phyloP scores from a whole-genome alignment of 2,113 vertebrate species.

The Notiomystis cincta region DNA sequence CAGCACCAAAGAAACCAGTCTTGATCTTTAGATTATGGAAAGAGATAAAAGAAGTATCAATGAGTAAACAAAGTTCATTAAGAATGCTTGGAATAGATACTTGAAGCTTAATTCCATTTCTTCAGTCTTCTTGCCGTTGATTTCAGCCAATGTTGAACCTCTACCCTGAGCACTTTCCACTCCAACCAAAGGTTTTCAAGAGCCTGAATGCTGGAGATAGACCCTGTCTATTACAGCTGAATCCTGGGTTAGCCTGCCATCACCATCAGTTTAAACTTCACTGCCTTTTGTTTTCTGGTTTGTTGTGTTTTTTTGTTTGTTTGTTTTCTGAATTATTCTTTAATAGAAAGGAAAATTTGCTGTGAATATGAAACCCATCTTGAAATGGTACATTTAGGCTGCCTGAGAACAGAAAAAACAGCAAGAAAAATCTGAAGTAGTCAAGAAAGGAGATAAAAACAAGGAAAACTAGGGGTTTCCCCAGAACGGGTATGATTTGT shows the following conservation, averaged over 20 bases:
- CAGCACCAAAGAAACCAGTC: not conserved
- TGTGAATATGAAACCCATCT: not conserved
- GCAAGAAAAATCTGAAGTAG: not conserved
- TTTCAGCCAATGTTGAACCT: not conserved
- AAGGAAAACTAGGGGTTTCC: not conserved
- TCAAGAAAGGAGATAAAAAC: not conserved
- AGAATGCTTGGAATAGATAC: not conserved
- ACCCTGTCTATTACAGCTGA: not conserved
- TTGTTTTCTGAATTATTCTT: not conserved
- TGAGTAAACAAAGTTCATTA: not conserved
- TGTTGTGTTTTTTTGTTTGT: too few species aligned
- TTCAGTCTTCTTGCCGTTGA: not conserved
- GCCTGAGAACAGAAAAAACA: not conserved
- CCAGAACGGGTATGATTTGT: not conserved
- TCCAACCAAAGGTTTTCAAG: not conserved
- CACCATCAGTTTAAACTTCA: not conserved
- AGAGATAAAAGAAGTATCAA: not conserved
- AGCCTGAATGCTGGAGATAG: not conserved
- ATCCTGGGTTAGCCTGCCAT: not conserved
- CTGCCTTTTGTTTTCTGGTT: fast-evolving
- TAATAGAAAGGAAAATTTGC: not conserved
- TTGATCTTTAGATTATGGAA: not conserved
- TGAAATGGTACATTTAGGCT: not conserved
- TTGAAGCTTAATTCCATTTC: not conserved
- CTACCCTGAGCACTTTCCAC: not conserved